Evolutionary conservation across 2,797 vertebrate genomes (phyloP).

Genomic region (Sebastes ruberrimus): DNA sequence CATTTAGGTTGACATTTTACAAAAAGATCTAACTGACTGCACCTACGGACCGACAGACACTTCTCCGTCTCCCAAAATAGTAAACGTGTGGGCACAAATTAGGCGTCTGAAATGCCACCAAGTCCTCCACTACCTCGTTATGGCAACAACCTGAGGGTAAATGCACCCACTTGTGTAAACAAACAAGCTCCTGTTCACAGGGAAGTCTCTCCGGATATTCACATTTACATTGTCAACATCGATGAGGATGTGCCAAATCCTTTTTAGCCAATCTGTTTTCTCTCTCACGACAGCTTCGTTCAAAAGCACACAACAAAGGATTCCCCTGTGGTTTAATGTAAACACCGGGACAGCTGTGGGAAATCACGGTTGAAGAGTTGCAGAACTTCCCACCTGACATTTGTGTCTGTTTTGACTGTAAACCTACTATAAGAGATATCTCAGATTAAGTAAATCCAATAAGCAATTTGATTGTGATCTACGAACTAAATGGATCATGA

Average conservation of each 20-base stretch:
- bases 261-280: constrained; percentile 23
- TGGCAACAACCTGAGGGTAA: constrained; percentile 24
- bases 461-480: not conserved
- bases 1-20: not conserved
- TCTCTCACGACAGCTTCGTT: constrained; percentile 1
- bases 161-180: constrained; percentile 33
- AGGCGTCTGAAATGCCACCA: constrained; percentile 23
- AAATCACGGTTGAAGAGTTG: not conserved
- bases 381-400: not conserved
- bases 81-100: constrained; percentile 21
- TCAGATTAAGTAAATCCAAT: not conserved
- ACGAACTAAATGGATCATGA: not conserved
- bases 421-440: not conserved
- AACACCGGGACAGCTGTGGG: not conserved
- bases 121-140: constrained; percentile 21
- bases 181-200: constrained; percentile 25
- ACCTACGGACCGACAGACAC: not conserved
- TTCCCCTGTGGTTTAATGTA: not conserved
- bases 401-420: not conserved
- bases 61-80: constrained; percentile 27
- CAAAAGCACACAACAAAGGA: constrained; percentile 6
- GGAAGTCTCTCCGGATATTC: constrained; percentile 21
- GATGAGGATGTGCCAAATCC: constrained; percentile 56
- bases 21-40: not conserved
- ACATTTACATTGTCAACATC: constrained; percentile 52